A percentile compares a stretch with the other conserved stretches of the same genome.
phyloP scores from a whole-genome alignment of 1,140 invertebrate genomes.

The Aporrectodea caliginosa region DNA sequence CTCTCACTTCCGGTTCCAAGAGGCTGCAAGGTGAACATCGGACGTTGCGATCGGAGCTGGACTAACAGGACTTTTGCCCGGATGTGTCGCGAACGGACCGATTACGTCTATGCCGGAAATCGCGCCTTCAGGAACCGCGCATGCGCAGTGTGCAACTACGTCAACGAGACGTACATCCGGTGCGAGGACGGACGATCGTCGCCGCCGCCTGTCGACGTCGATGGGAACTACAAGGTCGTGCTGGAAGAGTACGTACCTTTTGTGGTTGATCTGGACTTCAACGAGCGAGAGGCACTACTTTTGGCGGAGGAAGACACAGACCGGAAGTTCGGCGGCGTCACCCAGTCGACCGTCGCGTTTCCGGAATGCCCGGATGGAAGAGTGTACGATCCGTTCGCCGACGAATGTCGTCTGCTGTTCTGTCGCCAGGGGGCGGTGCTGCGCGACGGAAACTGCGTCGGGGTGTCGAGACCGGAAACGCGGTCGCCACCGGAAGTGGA shows the following conservation, averaged over 20 bases:
- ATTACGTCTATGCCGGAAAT: slow-evolving; percentile 8
- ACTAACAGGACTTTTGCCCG: not conserved
- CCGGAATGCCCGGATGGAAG: not conserved
- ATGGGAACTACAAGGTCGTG: not conserved
- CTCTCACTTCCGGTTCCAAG: not conserved
- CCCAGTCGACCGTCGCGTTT: not conserved
- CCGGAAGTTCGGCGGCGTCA: not conserved
- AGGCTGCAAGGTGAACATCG: slow-evolving; percentile 17
- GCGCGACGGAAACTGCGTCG: not conserved
- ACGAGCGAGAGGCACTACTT: not conserved
- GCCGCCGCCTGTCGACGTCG: not conserved
- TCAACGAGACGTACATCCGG: slow-evolving; percentile 25
- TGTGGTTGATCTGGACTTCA: not conserved
- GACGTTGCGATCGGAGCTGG: slow-evolving; percentile 5
- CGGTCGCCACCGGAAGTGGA: not conserved
- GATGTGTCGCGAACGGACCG: slow-evolving; percentile 14
- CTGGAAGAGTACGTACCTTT: not conserved
- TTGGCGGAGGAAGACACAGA: not conserved
- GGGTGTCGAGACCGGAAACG: not conserved
- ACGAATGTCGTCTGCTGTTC: not conserved
- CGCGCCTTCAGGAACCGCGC: slow-evolving; percentile 21
- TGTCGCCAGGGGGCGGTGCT: not conserved
- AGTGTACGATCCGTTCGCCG: not conserved
- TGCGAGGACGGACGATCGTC: slow-evolving; percentile 17
- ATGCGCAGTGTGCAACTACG: slow-evolving; percentile 20